Evolutionary conservation across 1,140 invertebrate species (phyloP), one percentile per base, ranked within the genome.

Genomic region (Drosophila gunungcola): DNA sequence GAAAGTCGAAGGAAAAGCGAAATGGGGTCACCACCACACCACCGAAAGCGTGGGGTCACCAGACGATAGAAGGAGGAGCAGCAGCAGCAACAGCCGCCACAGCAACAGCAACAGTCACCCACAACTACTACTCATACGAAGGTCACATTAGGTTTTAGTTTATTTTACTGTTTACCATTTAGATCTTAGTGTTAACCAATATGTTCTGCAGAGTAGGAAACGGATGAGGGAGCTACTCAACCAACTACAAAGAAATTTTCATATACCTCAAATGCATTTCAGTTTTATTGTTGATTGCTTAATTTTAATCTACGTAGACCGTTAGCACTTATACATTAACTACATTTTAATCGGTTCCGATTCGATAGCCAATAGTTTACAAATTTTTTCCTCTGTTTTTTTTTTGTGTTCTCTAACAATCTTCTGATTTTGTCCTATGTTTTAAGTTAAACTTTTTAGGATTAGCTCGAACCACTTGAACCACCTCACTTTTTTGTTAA

Each of bases 261-360:
- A 91, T 91, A 91, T 91, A 91, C 90, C 90, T 91, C 90, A 91
- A 73, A 91, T 89, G 90, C 90, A 91, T 91, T 91, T 91, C 90
- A 91, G 86, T 91, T 91, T 90, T 85, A 89, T 90, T 89, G 85
- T 89, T 89, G 82, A 88, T 89, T 86, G 83, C 83, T 78, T 81
- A 73, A 90, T 80, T 73, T 74, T 83, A 90, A 67, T 77, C 42
- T 68, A 78, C 45, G 56, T 45, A 78, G 62, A 69, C 38, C 46
- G 46, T 61, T 61, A 61, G 58, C 58, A 61, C 58, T 52, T 51
- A 67, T 58, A 46, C 45, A 46, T 58, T 45, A 52, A 54, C 41
- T 57, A 70, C 25, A 61, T 48, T 73, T 73, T 42, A 57, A 75
- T 75, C 72, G 60, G 61, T 75, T 70, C 49, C 49, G 25, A 54